Evolutionary conservation across 2,113 vertebrate species (phyloP).

Genomic region (Notarius lentiginosus): DNA sequence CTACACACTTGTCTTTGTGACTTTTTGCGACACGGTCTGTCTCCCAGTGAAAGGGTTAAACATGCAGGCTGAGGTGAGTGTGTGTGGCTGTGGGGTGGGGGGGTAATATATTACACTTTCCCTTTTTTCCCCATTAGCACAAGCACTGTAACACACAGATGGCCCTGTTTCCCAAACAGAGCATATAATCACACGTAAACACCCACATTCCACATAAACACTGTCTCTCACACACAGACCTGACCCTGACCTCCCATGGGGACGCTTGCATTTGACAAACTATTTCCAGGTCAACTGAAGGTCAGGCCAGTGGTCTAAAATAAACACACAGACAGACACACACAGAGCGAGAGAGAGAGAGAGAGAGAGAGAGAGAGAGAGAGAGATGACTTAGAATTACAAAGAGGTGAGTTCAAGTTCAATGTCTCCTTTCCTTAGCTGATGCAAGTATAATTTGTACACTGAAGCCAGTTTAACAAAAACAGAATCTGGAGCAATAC

Average conservation of each 20-base stretch:
- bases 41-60: constrained; percentile 26
- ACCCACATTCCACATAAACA: constrained; percentile 15
- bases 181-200: constrained; percentile 23
- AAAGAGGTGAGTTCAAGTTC: constrained; percentile 25
- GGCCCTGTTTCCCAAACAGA: constrained; percentile 19
- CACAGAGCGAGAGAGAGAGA: background rate
- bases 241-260: constrained; percentile 41
- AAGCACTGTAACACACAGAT: constrained; percentile 27
- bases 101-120: constrained; percentile 41
- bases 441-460: background rate
- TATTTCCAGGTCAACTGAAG: constrained; percentile 47
- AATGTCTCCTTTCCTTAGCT: background rate
- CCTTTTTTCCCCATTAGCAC: constrained; percentile 31
- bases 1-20: background rate
- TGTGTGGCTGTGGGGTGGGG: background rate
- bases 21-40: background rate
- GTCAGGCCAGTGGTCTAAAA: constrained; percentile 36
- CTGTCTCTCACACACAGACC: background rate
- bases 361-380: no score
- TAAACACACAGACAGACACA: constrained; percentile 24
- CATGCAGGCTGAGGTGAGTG: background rate
- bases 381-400: background rate
- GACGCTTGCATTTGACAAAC: constrained; percentile 40
- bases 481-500: background rate
- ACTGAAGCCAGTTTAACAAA: background rate